Evolutionary conservation across 2,113 vertebrate species (phyloP).

Genomic region (Danionella cerebrum): DNA sequence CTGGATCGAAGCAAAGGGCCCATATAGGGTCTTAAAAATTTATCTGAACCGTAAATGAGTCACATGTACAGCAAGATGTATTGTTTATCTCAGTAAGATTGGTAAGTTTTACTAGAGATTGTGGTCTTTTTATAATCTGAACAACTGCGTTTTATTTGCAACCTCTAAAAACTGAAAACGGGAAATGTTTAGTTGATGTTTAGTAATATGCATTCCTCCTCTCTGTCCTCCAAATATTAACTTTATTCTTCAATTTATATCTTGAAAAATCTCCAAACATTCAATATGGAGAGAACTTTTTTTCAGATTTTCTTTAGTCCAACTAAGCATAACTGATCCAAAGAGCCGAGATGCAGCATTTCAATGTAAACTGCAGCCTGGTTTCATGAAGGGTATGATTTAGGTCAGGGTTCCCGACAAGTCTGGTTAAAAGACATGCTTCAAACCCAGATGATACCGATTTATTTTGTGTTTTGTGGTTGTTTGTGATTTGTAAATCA

Average conservation of each 20-base stretch:
- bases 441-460: background rate
- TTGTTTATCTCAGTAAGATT: too few species aligned
- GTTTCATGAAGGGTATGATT: constrained; percentile 23
- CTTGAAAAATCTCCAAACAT: too few species aligned
- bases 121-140: too few species aligned
- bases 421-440: background rate
- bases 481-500: constrained; percentile 16
- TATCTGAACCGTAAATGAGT: background rate
- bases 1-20: background rate
- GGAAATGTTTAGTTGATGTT: too few species aligned
- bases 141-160: too few species aligned
- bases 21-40: background rate
- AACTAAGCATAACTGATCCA: background rate
- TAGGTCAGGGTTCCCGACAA: constrained; percentile 10
- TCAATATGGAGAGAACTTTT: too few species aligned
- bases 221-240: too few species aligned
- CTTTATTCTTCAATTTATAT: too few species aligned
- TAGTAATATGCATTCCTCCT: too few species aligned
- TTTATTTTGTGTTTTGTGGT: constrained; percentile 29
- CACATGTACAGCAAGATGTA: background rate
- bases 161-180: too few species aligned
- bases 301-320: too few species aligned
- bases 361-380: background rate
- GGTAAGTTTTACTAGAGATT: too few species aligned
- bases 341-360: background rate